These are phyloP conservation scores for Thereva unica DNA, from an alignment of 2,888 invertebrate species.

Conservation along the genomic window DNA sequence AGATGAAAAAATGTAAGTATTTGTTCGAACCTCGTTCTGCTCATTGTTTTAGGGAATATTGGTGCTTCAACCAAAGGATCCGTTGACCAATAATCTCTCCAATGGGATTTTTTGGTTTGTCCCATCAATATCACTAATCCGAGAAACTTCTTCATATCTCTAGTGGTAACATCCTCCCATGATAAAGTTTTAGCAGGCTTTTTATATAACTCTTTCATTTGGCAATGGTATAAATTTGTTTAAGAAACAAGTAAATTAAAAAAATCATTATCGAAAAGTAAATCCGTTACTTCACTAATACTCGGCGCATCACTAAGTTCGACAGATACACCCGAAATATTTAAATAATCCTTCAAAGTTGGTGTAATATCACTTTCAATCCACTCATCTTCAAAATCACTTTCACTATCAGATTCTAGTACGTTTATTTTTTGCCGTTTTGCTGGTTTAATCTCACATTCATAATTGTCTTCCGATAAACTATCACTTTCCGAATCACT, in stretches of 20 bases:
- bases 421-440: conserved; percentile 14
- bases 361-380: conserved; percentile 32
- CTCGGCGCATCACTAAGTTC: conserved; percentile 25
- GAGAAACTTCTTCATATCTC: not conserved
- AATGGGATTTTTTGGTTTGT: conserved; percentile 24
- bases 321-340: conserved; percentile 27
- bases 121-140: conserved; percentile 19
- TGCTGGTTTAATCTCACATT: conserved; percentile 26
- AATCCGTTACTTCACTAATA: conserved; percentile 30
- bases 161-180: conserved; percentile 19
- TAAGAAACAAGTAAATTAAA: conserved; percentile 27
- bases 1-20: conserved; percentile 27
- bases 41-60: conserved; percentile 21
- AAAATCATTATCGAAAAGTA: conserved; percentile 31
- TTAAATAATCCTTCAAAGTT: conserved; percentile 22
- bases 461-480: conserved; percentile 13
- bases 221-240: conserved; percentile 30
- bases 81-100: conserved; percentile 29
- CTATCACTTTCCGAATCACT: conserved; percentile 1
- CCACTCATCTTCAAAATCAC: conserved; percentile 31
- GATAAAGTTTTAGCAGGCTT: conserved; percentile 27
- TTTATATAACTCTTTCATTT: conserved; percentile 26
- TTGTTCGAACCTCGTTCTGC: conserved; percentile 19
- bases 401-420: conserved; percentile 51
- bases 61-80: conserved; percentile 21